Evolutionary conservation across 2,113 vertebrate species (phyloP).

Genomic region (Rhea americana): DNA sequence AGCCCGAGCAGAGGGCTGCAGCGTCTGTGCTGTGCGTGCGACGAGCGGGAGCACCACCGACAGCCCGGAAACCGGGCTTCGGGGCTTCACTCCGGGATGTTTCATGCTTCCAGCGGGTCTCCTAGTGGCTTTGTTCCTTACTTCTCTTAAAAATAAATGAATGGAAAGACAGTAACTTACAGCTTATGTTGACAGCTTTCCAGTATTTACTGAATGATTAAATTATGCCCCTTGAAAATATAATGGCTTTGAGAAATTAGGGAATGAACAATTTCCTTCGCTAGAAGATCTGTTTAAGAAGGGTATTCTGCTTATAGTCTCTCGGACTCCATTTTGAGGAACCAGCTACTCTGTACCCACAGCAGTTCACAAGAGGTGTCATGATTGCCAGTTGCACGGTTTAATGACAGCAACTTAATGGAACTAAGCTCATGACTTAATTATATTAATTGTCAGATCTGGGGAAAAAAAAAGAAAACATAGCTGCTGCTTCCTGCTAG

Average conservation of each 20-base stretch:
- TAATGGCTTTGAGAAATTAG: not conserved
- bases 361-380: not conserved
- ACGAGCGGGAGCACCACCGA: not conserved
- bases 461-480: not conserved
- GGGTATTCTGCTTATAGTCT: not conserved
- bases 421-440: not conserved
- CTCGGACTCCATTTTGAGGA: not conserved
- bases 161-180: not conserved
- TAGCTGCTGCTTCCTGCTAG: not conserved
- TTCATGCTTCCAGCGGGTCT: not conserved
- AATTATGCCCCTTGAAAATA: not conserved
- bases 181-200: not conserved
- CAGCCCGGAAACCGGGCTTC: not conserved
- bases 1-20: not conserved
- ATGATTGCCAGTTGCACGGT: not conserved
- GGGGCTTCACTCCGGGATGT: not conserved
- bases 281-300: not conserved
- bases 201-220: not conserved
- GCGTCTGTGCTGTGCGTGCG: accelerated
- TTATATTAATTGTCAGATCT: not conserved
- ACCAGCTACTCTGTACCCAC: not conserved
- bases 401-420: not conserved
- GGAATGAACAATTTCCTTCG: not conserved
- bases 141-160: not conserved
- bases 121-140: not conserved